A percentile compares a stretch with the other conserved stretches of the same genome.
These are phyloP conservation scores for Eurypyga helias DNA, from an alignment of 2,113 vertebrate species.

Conservation along the genomic window DNA sequence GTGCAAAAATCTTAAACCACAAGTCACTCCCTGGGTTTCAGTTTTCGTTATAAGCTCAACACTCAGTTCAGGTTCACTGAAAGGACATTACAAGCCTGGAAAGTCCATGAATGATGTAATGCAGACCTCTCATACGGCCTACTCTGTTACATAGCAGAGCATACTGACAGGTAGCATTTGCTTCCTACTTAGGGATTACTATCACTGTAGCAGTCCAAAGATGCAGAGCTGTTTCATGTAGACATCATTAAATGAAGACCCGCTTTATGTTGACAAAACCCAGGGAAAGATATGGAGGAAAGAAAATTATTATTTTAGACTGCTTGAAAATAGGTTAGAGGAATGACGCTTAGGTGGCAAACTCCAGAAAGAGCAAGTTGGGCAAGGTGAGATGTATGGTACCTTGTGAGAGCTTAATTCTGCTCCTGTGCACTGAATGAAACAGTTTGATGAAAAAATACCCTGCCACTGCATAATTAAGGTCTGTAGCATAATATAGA, in stretches of 20 bases:
- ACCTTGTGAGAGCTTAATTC: neutral
- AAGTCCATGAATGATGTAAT: slow-evolving; percentile 28
- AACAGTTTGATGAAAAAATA: neutral
- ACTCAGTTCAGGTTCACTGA: slow-evolving; percentile 56
- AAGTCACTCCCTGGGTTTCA: slow-evolving; percentile 50
- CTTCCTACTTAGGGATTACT: neutral
- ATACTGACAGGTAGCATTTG: neutral
- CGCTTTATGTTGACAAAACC: neutral
- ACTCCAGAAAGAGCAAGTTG: neutral
- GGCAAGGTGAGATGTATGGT: neutral
- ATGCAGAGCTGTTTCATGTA: neutral
- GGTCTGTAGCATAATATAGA: neutral
- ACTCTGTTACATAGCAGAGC: neutral
- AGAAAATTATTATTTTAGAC: neutral
- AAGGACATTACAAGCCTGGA: slow-evolving; percentile 56
- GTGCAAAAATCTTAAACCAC: slow-evolving; percentile 47
- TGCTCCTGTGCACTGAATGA: neutral
- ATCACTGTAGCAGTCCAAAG: neutral
- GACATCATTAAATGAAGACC: neutral
- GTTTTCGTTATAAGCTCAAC: slow-evolving; percentile 39
- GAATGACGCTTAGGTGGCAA: neutral
- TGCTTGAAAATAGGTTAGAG: neutral
- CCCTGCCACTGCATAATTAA: neutral
- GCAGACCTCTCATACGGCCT: neutral
- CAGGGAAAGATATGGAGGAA: neutral